Base-by-base conservation (phyloP, 1,140 invertebrate species). In the Dryas iulia region DNA sequence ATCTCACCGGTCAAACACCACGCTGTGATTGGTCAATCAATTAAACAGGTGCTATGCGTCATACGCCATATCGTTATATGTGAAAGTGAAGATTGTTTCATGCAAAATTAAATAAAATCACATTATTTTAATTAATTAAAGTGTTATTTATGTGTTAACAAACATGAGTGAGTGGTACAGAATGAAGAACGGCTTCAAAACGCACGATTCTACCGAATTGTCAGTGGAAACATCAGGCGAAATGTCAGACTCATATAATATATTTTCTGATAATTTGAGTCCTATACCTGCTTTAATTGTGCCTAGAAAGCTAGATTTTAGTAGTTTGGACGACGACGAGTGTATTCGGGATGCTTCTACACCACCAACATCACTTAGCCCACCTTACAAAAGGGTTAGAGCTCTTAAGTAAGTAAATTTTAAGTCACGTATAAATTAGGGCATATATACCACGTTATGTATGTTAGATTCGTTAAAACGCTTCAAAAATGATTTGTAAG, bases 341-440 rank as follows among this genome's bases (percentile, higher is more conserved):
- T 77, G 76, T 61, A 66, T 79, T 12, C 74, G 75, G 53, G 73
- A 86, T 61, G 77, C 76, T 65, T 78, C 83, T 21, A 79, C 82
- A 21, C 77, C 83, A n/a, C 82, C 86, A 10, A 73, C 72, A 8
- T 77, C 85, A 24, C 77, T 86, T 3, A 92, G 87, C 75, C 96
- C 96, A 12, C 97, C 97, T 3, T 97, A 97, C 76, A 96, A 96
- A 81, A 93, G 95, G 80, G 96, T 98, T 33, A 93, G 96, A 74
- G 96, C 96, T 0, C 89, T 98, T 25, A 93, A 87, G 91, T 93
- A 86, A 85, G 82, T 81, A 62, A n/a, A 47, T 30, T 66, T 61
- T 66, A 24, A 31, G 14, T 54, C 35, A 30, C 66, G 66, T 30
- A 23, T 7, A 31, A 62, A 21, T 70, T 26, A 31, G 54, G 26